Evolutionary conservation across 2,797 vertebrate species (phyloP), one percentile per base, ranked within the genome.

Genomic region (Pseudocheirus occidentalis): DNA sequence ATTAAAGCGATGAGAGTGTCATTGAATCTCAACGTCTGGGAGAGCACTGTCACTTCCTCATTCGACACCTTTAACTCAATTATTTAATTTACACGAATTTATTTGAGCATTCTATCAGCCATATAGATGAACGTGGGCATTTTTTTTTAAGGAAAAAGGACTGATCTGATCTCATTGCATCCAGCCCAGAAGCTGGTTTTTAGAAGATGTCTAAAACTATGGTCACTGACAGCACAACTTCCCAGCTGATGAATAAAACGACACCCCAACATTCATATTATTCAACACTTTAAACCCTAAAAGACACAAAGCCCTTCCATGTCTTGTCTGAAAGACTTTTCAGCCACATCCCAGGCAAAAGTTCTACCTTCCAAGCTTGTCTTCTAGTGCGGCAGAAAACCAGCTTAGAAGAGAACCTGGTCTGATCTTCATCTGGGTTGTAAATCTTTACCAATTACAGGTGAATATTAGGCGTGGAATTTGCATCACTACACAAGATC

Each of bases 301-400:
- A 90, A 94, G 97, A 95, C 31, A 95, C 24, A 96, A 95, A 97
- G 96, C 93, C 95, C 95, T 92, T 90, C 62, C 66, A 97, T 53
- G 28, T 87, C 94, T 98, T 96, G 92, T 92, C 46, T 50, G 73
- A 97, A 97, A 96, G 96, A 97, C 94, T 97, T 95, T 97, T 96
- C 97, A 98, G 97, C 96, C 97, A 96, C 93, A 97, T 97, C 73
- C 96, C 97, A 98, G 96, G 96, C 97, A 98, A 93, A 0, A 93
- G 94, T 50, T 34, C 6, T 95, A 97, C 96, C 96, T 97, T 97
- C 95, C 95, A 81, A 81, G 31, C 40, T 92, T 97, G 94, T 94
- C 95, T 97, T 95, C 95, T 97, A 92, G 90, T 29, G 7, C 29
- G 53, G 0, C 93, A 92, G 93, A 93, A 95, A 96, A 93, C 24